phyloP scores from a whole-genome alignment of 1,140 invertebrate genomes.

The Leucophenga varia region DNA sequence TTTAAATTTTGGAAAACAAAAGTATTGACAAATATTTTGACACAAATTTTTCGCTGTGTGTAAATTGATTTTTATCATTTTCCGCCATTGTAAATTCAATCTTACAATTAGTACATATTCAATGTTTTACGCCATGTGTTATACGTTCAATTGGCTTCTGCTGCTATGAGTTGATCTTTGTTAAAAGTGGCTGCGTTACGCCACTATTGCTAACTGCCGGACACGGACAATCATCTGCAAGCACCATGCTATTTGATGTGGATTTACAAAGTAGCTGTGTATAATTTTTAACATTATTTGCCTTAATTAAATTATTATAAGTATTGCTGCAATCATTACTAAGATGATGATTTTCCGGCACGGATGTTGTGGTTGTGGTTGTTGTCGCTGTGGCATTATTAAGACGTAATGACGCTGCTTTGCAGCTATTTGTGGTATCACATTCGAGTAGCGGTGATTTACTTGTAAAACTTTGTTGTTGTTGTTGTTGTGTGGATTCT shows the following conservation, averaged over 20 bases:
- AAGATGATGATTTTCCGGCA: too few relatives aligned
- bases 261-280: slow-evolving; percentile 25
- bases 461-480: too few relatives aligned
- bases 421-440: too few relatives aligned
- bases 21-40: too few relatives aligned
- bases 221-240: slow-evolving; percentile 20
- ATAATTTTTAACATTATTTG: slow-evolving; percentile 30
- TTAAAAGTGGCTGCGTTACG: slow-evolving; percentile 46
- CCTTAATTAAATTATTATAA: slow-evolving; percentile 15
- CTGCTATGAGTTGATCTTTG: slow-evolving; percentile 44
- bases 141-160: slow-evolving; percentile 38
- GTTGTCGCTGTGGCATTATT: slow-evolving; percentile 24
- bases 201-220: slow-evolving; percentile 10
- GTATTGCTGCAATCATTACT: slow-evolving; percentile 4
- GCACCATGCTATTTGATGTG: slow-evolving; percentile 2
- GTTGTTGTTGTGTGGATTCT: too few relatives aligned
- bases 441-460: too few relatives aligned
- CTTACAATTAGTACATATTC: too few relatives aligned
- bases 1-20: too few relatives aligned
- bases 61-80: too few relatives aligned
- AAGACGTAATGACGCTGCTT: background rate
- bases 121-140: too few relatives aligned
- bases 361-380: slow-evolving; percentile 36
- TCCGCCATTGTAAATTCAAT: too few relatives aligned
- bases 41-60: too few relatives aligned